phyloP scores from a whole-genome alignment of 2,888 invertebrate genomes.

The Coecobrya sp. region DNA sequence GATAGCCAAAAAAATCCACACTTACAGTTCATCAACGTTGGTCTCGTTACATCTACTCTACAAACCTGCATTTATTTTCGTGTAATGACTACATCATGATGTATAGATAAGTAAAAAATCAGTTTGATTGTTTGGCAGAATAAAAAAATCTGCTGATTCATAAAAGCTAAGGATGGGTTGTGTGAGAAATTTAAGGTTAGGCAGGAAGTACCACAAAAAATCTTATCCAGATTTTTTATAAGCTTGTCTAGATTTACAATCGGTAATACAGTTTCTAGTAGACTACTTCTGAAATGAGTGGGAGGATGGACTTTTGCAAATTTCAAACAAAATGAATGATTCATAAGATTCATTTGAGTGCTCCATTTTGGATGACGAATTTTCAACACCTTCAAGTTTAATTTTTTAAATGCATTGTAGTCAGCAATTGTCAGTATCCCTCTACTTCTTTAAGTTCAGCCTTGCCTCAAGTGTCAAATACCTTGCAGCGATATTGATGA shows the following conservation, averaged over 20 bases:
- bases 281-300: constrained; percentile 10
- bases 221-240: constrained; percentile 64
- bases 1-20: constrained; percentile 66
- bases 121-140: background rate
- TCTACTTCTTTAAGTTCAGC: background rate
- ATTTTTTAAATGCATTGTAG: background rate
- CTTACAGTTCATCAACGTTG: constrained; percentile 20
- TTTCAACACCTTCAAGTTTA: background rate
- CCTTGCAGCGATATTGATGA: background rate
- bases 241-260: background rate
- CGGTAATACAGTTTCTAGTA: too few relatives aligned
- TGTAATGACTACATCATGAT: background rate
- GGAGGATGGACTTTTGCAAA: background rate
- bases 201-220: constrained; percentile 70
- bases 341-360: constrained; percentile 45
- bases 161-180: background rate
- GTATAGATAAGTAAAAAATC: background rate
- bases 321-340: background rate
- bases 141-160: constrained; percentile 55
- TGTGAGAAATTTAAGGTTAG: constrained; percentile 60
- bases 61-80: constrained; percentile 1
- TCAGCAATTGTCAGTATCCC: background rate
- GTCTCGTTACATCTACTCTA: background rate
- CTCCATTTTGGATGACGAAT: constrained; percentile 10
- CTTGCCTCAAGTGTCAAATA: constrained; percentile 12